Evolutionary conservation across 1,140 invertebrate genomes (phyloP).

Genomic region (Drosophila ambigua): DNA sequence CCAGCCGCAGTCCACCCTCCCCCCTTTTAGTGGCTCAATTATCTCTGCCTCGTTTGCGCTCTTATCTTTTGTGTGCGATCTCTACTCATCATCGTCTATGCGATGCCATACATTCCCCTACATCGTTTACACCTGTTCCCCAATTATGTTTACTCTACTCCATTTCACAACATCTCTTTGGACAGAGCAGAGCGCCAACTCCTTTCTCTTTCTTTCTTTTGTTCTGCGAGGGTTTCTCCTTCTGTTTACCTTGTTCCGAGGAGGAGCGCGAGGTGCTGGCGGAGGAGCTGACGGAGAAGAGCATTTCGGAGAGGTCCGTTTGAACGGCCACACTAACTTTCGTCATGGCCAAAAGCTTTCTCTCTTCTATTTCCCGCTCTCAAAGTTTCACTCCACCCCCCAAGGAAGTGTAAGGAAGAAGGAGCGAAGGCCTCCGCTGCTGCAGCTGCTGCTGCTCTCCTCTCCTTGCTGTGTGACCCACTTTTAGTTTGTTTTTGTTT

Average conservation of each 20-base stretch:
- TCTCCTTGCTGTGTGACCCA: conserved; percentile 51
- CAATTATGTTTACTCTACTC: conserved; percentile 57
- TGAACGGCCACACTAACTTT: conserved; percentile 81
- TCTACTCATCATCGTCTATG: conserved; percentile 9
- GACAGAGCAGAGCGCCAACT: conserved; percentile 17
- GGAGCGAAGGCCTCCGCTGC: neutral
- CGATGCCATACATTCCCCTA: conserved; percentile 6
- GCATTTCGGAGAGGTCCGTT: conserved; percentile 77
- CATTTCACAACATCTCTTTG: conserved; percentile 48
- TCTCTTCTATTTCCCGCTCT: conserved; percentile 1
- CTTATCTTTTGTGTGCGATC: conserved; percentile 43
- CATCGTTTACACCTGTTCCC: conserved; percentile 70
- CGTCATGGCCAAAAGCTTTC: conserved; percentile 32
- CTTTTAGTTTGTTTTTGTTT: conserved; percentile 35
- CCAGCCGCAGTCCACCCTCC: neutral
- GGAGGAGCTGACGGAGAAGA: conserved; percentile 74
- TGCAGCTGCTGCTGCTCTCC: conserved; percentile 2
- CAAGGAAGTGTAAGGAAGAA: neutral
- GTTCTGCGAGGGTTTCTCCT: neutral
- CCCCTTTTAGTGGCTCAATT: conserved; percentile 23
- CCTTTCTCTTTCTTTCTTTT: conserved; percentile 10
- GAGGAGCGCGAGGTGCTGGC: conserved; percentile 71
- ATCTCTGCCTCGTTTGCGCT: conserved; percentile 39
- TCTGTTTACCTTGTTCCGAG: conserved; percentile 79
- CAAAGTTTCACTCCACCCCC: neutral